phyloP scores from a whole-genome alignment of 1,140 invertebrate species.

The Listronotus oregonensis region DNA sequence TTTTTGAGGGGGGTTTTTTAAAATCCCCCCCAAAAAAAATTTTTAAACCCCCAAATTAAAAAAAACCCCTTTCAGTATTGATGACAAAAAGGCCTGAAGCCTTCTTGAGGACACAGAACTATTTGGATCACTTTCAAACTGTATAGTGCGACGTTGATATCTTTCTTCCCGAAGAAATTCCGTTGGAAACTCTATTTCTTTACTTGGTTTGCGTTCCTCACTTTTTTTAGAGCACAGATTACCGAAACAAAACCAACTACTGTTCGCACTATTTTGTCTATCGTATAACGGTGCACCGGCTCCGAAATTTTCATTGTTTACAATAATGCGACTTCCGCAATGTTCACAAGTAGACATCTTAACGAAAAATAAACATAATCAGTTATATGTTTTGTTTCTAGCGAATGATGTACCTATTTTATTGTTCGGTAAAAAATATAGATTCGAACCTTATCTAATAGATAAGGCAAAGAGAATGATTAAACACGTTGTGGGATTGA shows the following conservation, averaged over 20 bases:
- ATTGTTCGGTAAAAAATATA: conserved; percentile 32
- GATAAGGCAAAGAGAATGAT: conserved; percentile 27
- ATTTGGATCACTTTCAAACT: conserved; percentile 29
- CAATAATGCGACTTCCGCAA: conserved; percentile 21
- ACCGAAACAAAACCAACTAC: conserved; percentile 30
- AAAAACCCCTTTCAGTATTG: conserved; percentile 26
- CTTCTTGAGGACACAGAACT: conserved; percentile 25
- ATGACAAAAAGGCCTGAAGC: conserved; percentile 25
- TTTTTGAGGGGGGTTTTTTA: too few species aligned
- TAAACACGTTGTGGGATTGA: conserved; percentile 24
- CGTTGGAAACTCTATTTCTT: conserved; percentile 5
- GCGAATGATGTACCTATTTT: conserved; percentile 15
- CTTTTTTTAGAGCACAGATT: conserved; percentile 10
- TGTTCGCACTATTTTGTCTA: not conserved
- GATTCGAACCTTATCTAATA: conserved; percentile 27
- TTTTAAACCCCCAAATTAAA: too few species aligned
- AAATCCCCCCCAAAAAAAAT: too few species aligned
- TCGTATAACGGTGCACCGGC: conserved; percentile 17
- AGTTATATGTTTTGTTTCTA: conserved; percentile 8
- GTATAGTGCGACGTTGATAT: conserved; percentile 34
- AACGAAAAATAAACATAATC: conserved; percentile 13
- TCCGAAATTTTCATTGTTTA: conserved; percentile 18
- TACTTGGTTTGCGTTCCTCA: conserved; percentile 6
- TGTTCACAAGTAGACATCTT: conserved; percentile 27
- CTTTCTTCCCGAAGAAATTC: conserved; percentile 20